Base-by-base conservation (phyloP, 2,797 vertebrate genomes). In the Paratrypauchen microcephalus region DNA sequence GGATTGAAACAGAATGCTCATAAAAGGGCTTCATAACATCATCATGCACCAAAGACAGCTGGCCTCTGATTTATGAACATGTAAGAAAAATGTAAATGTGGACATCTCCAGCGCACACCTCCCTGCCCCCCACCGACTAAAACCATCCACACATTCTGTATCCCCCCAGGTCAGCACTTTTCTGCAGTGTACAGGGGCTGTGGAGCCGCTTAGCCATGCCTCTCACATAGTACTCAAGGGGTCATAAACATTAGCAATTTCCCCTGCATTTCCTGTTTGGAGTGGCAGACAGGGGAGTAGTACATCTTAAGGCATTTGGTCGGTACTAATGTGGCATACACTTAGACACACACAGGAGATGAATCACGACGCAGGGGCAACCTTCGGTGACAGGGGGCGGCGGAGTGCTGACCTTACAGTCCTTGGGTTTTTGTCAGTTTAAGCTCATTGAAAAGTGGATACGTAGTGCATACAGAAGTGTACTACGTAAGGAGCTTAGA, bases 241-340 rank as follows among this genome's bases (percentile, higher is more conserved):
- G 78, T 73, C 79, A 83, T 86, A 89, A 91, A 88, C 85, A 92
- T 90, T 89, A 83, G 88, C 87, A 87, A 85, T 90, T 87, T 89
- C 85, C 88, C 80, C 80, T 83, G 74, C 80, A 87, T 92, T 91
- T 87, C 76, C 84, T 73, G 77, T 77, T 83, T 81, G 76, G 82
- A 81, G 75, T 74, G 79, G 85, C 75, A 81, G 85, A 66, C 54
- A 2, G 69, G 71, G 78, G 74, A 68, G 85, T 83, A 72, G 79
- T 86, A 84, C 60, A 86, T 90, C 86, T 88, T 84, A 65, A 41
- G 61, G 74, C 74, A 71, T 78, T 71, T 56, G 76, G 80, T 82
- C 77, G 77, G 74, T 89, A 89, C 91, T 91, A 86, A 92, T 89
- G 83, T 85, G 65, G 76, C 73, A 81, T 82, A 84, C 91, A 88